Base-by-base conservation (phyloP, 2,113 vertebrate genomes). In the Ciconia boyciana region DNA sequence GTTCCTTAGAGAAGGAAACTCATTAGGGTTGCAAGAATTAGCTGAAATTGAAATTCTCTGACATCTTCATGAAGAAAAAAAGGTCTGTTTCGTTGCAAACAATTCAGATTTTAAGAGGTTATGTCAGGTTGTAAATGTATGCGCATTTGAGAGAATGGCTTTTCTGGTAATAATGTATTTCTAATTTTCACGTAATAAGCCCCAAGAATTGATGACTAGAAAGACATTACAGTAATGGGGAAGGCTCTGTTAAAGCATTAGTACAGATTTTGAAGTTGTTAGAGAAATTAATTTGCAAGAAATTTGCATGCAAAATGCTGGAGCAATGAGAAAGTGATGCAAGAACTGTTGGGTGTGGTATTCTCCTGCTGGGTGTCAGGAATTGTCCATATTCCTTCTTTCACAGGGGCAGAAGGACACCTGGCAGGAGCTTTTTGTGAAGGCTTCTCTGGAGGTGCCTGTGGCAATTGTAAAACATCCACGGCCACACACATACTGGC, bases 121-220 rank as follows among this genome's bases (percentile, higher is more conserved):
- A 95, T 97, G 94, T 97, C 97, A 98, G 96, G 97, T 95, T 97
- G 93, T 97, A 98, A 98, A 97, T 96, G 96, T 90, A 94, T 98
- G 86, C 34, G 22, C 68, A 95, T 90, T 83, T 94, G 93, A 98
- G 96, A 95, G 93, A 97, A 97, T 95, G 93, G 96, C 96, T 98
- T 97, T 97, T 92, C 82, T 92, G 95, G 96, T 97, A 98, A 96
- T 97, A 97, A 98, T 96, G 87, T 96, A 97, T 97, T 98, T 98
- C 97, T 98, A 98, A 97, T 98, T 98, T 98, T 98, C 97, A 97
- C 92, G 89, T 97, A 98, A 98, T 97, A 98, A 97, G 89, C 75
- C 94, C 39, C 76, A 68, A 94, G 93, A 97, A 97, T 13, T 95
- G 91, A 90, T 93, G 97, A 96, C 95, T 93, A 96, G 91, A 94